Evolutionary conservation across 2,113 vertebrate genomes (phyloP).

Genomic region (Percopsis transmontana): DNA sequence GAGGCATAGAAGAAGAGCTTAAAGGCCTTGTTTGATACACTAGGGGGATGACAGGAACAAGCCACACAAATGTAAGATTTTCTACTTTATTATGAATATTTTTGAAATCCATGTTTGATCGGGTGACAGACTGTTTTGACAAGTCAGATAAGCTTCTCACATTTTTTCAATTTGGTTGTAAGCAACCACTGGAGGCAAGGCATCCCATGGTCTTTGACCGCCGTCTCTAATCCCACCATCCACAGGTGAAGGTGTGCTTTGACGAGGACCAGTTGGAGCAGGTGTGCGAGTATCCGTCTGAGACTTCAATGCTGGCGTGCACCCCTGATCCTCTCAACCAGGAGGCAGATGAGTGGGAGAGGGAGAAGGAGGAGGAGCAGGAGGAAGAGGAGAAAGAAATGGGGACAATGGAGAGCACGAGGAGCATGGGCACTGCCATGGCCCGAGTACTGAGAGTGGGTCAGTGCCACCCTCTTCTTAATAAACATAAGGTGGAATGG

Average conservation of each 20-base stretch:
- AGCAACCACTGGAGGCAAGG: too few species aligned
- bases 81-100: too few species aligned
- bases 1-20: too few species aligned
- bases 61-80: too few species aligned
- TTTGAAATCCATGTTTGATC: too few species aligned
- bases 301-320: constrained; percentile 56
- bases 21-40: too few species aligned
- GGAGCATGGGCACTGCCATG: constrained; percentile 27
- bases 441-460: constrained; percentile 69
- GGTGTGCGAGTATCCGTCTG: constrained; percentile 78
- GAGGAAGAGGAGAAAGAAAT: constrained; percentile 38
- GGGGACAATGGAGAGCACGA: constrained; percentile 26
- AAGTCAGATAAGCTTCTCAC: too few species aligned
- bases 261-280: constrained; percentile 72
- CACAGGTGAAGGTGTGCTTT: constrained; percentile 76
- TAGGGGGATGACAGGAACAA: too few species aligned
- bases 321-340: constrained; percentile 25
- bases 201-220: neutral
- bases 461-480: constrained; percentile 65
- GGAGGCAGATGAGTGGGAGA: constrained; percentile 26
- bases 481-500: constrained; percentile 48
- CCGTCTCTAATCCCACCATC: neutral
- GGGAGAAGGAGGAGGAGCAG: constrained; percentile 35
- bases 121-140: too few species aligned
- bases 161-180: too few species aligned